A percentile compares a stretch with the other conserved stretches of the same genome.
Conservation (phyloP, 2,888 invertebrate genomes). For the Phragmatobia fuliginosa region DNA sequence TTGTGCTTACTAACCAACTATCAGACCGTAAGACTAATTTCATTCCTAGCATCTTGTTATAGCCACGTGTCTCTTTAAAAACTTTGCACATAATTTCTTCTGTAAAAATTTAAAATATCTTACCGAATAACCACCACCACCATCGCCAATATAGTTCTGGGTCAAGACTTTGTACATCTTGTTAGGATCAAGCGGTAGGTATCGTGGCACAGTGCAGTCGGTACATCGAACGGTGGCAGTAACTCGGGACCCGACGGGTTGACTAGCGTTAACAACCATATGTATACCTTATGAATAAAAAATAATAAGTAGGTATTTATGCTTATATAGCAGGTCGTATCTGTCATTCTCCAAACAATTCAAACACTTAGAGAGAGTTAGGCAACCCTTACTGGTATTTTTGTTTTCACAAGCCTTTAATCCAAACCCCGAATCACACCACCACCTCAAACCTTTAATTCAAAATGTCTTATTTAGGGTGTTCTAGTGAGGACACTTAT, state of each 20-base stretch:
- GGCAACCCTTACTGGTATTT: too few relatives aligned
- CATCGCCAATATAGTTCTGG: slow-evolving; percentile 88
- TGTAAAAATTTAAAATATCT: neutral
- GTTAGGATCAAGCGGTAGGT: slow-evolving; percentile 84
- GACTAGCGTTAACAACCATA: slow-evolving; percentile 87
- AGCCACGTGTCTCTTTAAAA: neutral
- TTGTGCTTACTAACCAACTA: too few relatives aligned
- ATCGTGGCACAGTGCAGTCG: slow-evolving; percentile 88
- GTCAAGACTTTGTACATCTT: slow-evolving; percentile 88
- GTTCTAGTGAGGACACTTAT: too few relatives aligned
- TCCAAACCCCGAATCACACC: too few relatives aligned
- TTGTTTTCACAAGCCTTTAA: too few relatives aligned
- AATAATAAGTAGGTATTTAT: neutral
- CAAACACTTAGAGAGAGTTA: too few relatives aligned
- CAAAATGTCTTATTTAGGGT: too few relatives aligned
- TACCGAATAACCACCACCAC: slow-evolving; percentile 90
- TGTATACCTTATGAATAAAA: slow-evolving; percentile 81
- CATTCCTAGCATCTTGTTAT: neutral
- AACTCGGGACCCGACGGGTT: slow-evolving; percentile 87
- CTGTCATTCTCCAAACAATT: too few relatives aligned
- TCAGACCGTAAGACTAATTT: neutral
- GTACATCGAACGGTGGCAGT: slow-evolving; percentile 86
- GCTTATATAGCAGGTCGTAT: too few relatives aligned
- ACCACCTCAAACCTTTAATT: too few relatives aligned
- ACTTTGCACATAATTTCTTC: too few relatives aligned